phyloP scores from a whole-genome alignment of 2,113 vertebrate genomes.

The Chroicocephalus ridibundus region DNA sequence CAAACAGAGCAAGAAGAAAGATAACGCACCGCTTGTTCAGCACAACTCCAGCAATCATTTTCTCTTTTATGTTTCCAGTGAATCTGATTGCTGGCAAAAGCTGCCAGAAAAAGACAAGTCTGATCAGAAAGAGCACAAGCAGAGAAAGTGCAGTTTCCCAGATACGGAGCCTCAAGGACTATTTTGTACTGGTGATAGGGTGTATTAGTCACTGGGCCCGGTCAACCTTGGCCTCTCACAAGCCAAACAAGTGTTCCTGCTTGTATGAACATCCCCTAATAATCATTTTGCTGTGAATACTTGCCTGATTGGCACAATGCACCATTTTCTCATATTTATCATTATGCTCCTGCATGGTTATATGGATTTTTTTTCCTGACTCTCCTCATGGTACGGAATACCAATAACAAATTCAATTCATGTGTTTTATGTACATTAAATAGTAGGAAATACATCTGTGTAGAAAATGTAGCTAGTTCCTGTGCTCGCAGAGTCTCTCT shows the following conservation, averaged over 20 bases:
- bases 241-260: not conserved
- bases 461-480: conserved; percentile 40
- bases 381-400: not conserved
- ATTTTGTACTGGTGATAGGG: not conserved
- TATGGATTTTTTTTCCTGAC: not conserved
- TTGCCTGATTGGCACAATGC: not conserved
- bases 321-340: not conserved
- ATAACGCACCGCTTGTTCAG: conserved; percentile 36
- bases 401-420: conserved; percentile 20
- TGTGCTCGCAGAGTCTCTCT: not conserved
- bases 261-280: rapidly evolving
- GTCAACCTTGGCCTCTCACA: not conserved
- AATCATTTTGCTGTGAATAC: not conserved
- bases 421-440: conserved; percentile 38
- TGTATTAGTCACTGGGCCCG: not conserved
- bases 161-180: not conserved
- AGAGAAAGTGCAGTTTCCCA: conserved; percentile 13
- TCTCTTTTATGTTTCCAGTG: conserved; percentile 48
- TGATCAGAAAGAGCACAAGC: conserved; percentile 23
- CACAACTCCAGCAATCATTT: conserved; percentile 31
- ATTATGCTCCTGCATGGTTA: not conserved
- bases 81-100: conserved; percentile 2
- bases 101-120: conserved; percentile 36
- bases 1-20: conserved; percentile 48
- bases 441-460: conserved; percentile 37